phyloP scores from a whole-genome alignment of 2,888 invertebrate species.

The Magallana nippona region DNA sequence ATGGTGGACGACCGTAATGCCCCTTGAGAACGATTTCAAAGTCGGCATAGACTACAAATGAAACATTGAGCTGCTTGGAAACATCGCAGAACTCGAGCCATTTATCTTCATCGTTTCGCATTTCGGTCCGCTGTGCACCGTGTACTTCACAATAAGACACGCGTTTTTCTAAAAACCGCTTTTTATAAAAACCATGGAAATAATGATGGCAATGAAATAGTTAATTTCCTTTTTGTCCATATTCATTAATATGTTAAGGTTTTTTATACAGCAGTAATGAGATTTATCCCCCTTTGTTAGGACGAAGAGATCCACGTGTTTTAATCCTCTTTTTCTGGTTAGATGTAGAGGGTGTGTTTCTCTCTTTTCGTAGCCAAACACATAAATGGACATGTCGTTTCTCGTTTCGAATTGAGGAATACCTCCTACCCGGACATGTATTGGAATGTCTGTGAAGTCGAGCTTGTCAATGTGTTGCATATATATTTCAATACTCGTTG shows the following conservation, averaged over 20 bases:
- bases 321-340: constrained; percentile 37
- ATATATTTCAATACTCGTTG: neutral
- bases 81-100: no score
- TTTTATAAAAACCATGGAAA: constrained; percentile 47
- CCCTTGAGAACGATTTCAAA: neutral
- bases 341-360: constrained; percentile 48
- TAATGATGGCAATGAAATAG: constrained; percentile 47
- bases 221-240: neutral
- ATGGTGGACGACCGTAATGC: neutral
- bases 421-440: constrained; percentile 37
- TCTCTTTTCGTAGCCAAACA: constrained; percentile 49
- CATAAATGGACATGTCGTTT: constrained; percentile 51
- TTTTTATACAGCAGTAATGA: constrained; percentile 42
- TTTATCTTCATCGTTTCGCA: no score
- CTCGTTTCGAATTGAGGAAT: constrained; percentile 49
- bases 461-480: constrained; percentile 20
- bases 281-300: neutral
- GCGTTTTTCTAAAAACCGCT: constrained; percentile 20
- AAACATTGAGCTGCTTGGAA: no score
- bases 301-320: constrained; percentile 42
- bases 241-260: constrained; percentile 3
- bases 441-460: constrained; percentile 41
- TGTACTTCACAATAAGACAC: constrained; percentile 41
- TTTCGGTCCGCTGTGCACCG: neutral
- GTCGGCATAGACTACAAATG: neutral